These are phyloP conservation scores for Vombatus ursinus DNA, from an alignment of 2,113 vertebrate species.

Conservation along the genomic window DNA sequence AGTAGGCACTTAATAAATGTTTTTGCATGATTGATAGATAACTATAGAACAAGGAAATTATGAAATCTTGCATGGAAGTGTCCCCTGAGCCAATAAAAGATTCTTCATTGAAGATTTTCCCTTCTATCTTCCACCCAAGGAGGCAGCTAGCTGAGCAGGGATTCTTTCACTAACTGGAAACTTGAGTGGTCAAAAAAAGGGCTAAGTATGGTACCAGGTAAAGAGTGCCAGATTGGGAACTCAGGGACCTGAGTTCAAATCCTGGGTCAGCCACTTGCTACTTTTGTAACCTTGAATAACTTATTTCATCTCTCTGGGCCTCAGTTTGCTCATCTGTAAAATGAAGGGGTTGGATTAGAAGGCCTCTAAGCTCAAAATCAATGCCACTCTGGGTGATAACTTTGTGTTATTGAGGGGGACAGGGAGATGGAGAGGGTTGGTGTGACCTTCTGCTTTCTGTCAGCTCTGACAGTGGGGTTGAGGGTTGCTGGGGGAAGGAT, in stretches of 20 bases:
- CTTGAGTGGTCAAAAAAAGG: not conserved
- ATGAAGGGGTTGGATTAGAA: not conserved
- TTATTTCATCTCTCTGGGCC: not conserved
- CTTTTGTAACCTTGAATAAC: not conserved
- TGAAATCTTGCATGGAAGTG: not conserved
- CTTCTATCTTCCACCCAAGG: not conserved
- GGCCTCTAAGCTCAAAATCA: not conserved
- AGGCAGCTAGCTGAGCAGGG: not conserved
- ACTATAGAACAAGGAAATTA: not conserved
- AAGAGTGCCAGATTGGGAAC: not conserved
- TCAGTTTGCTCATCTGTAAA: not conserved
- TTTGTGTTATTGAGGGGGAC: not conserved
- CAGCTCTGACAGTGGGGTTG: not conserved
- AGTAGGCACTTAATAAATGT: not conserved
- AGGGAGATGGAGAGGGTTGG: not conserved
- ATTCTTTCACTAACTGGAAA: not conserved
- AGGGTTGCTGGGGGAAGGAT: not conserved
- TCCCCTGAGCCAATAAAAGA: not conserved
- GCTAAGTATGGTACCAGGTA: not conserved
- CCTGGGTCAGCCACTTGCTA: not conserved
- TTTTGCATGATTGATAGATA: not conserved
- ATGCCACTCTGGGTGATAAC: not conserved
- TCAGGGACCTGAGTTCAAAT: not conserved
- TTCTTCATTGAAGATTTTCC: not conserved
- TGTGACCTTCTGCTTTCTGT: not conserved